Base-by-base conservation (phyloP, 2,888 invertebrate genomes). In the Graphium colonna region DNA sequence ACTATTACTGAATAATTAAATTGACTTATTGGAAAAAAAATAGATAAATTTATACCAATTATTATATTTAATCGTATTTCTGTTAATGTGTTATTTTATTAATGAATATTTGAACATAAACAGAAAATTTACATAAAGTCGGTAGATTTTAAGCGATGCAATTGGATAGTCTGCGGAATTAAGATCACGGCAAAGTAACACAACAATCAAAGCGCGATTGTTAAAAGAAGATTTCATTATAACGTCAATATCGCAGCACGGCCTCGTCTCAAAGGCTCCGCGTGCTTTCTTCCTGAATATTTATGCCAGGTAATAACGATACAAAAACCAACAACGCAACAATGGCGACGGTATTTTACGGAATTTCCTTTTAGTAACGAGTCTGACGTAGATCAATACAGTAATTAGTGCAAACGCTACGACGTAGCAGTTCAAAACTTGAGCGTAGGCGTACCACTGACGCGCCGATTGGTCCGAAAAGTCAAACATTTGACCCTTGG, bases 241-340 rank as follows among this genome's bases (percentile, higher is more conserved):
- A 71, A 77, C 72, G 73, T 76, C 80, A 79, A 81, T 77, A 77
- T 73, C 62, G 67, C 57, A 59, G 64, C 62, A 65, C 57, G 59
- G 64, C 61, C 67, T 64, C 57, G 64, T 73, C 68, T 75, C 73
- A 79, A 76, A 78, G 73, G 64, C 64, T 52, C 64, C 61, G 64
- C 64, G 67, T 68, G 67, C 69, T 76, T 76, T 75, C 68, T 73
- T 67, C 65, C 73, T 78, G 69, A 79, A 79, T 78, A 82, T 82
- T 79, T 78, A 82, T 79, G 69, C 66, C 56, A 62, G 61, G 63
- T 72, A 77, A 75, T 77, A 77, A 76, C 63, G 63, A 64, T 63
- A 67, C 56, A 69, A 72, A 75, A 79, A 69, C 59, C 61, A 69
- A 71, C 65, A 67, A 67, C 58, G 59, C 67, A 69, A 78, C 75